These are phyloP conservation scores for Enhydra lutris DNA, from an alignment of 2,113 vertebrate species.

Conservation along the genomic window DNA sequence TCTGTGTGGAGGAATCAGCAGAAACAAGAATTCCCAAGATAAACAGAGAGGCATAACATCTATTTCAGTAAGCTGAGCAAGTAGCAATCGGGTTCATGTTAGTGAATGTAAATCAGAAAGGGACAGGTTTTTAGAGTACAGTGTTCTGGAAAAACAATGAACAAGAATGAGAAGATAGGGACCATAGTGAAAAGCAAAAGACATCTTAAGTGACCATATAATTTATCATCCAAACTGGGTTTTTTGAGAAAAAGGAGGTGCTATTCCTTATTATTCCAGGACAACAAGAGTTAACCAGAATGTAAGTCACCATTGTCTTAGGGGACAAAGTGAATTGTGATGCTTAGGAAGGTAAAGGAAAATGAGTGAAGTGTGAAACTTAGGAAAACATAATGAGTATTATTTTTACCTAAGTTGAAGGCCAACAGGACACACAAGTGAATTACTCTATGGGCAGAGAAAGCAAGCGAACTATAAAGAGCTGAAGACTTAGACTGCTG, in stretches of 20 bases:
- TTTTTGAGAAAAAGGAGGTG: background rate
- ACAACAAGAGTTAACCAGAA: background rate
- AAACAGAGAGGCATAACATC: rapidly evolving
- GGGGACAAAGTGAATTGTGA: background rate
- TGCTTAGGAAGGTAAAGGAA: background rate
- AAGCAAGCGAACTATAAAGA: slow-evolving; percentile 2
- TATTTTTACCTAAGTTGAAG: background rate
- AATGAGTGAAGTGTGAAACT: background rate
- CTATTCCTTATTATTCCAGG: background rate
- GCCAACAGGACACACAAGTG: background rate
- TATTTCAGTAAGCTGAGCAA: background rate
- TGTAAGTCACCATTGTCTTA: background rate
- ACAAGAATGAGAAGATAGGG: background rate
- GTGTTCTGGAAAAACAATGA: background rate
- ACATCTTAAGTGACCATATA: background rate
- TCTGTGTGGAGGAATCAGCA: background rate
- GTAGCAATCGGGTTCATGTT: background rate
- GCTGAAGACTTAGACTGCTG: background rate
- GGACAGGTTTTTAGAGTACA: background rate
- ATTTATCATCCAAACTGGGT: background rate
- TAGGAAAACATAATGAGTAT: background rate
- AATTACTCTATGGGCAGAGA: slow-evolving; percentile 29
- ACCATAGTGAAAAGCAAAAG: background rate
- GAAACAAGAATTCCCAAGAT: background rate
- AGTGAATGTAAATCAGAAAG: background rate